phyloP scores from a whole-genome alignment of 1,140 invertebrate genomes.

The Euborellia annulipes region DNA sequence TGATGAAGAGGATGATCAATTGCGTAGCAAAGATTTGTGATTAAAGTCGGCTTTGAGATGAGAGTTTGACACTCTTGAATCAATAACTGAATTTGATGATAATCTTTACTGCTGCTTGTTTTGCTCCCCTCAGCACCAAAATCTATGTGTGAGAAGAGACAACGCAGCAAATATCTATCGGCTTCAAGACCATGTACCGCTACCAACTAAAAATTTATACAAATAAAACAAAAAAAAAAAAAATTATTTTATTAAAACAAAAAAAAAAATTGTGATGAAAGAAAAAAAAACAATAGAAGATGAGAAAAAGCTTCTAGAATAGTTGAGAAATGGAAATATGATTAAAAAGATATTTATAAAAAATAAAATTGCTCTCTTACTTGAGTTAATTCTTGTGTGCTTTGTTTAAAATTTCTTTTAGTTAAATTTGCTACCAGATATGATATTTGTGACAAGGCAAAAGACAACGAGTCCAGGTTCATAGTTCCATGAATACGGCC shows the following conservation, averaged over 20 bases:
- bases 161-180: constrained; percentile 73
- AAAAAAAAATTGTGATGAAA: neutral
- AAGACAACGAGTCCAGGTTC: constrained; percentile 95
- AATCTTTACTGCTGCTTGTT: constrained; percentile 20
- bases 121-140: constrained; percentile 36
- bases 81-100: constrained; percentile 49
- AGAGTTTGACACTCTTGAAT: constrained; percentile 53
- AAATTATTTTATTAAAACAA: constrained; percentile 3
- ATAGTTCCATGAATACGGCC: constrained; percentile 86
- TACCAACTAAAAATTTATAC: constrained; percentile 43
- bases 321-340: neutral
- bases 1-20: constrained; percentile 49
- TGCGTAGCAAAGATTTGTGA: constrained; percentile 63
- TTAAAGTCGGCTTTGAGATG: constrained; percentile 53
- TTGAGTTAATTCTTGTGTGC: constrained; percentile 62
- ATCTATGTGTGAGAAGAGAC: constrained; percentile 58
- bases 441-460: constrained; percentile 94
- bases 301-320: neutral
- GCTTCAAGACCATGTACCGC: constrained; percentile 67
- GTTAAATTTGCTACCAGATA: constrained; percentile 88
- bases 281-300: neutral
- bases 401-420: constrained; percentile 87
- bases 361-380: constrained; percentile 31
- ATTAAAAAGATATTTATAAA: neutral
- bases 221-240: constrained; percentile 5